These are phyloP conservation scores for Elegia similella DNA, from an alignment of 2,888 invertebrate species.

Conservation along the genomic window DNA sequence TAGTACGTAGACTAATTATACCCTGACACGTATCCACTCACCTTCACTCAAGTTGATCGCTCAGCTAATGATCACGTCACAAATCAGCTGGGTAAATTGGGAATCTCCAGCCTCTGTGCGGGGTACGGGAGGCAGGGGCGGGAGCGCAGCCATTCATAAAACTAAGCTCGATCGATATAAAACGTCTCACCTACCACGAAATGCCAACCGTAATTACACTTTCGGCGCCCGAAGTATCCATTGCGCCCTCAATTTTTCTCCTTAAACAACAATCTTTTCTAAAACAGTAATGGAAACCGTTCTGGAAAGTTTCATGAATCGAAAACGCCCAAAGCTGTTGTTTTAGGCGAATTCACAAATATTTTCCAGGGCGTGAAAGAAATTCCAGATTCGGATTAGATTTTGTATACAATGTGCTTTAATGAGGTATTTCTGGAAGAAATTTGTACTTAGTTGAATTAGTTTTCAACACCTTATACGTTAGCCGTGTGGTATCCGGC, in stretches of 20 bases:
- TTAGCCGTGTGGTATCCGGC: too few relatives aligned
- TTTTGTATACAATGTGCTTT: constrained; percentile 19
- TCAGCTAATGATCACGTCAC: constrained; percentile 47
- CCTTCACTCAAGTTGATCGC: constrained; percentile 42
- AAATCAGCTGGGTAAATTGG: constrained; percentile 58
- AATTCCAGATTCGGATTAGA: constrained; percentile 33
- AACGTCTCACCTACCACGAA: constrained; percentile 46
- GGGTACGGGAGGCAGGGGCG: constrained; percentile 23
- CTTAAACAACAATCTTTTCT: constrained; percentile 19
- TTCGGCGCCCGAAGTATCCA: constrained; percentile 26
- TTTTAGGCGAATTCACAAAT: constrained; percentile 34
- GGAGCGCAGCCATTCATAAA: constrained; percentile 70
- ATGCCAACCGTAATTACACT: constrained; percentile 36
- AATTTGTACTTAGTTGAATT: not conserved
- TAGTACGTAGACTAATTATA: constrained; percentile 11
- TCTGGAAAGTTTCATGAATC: constrained; percentile 22
- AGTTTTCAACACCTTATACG: too few relatives aligned
- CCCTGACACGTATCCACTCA: constrained; percentile 19
- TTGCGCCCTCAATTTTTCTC: constrained; percentile 27
- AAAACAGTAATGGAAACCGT: constrained; percentile 38
- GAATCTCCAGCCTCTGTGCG: constrained; percentile 33
- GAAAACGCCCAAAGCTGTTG: constrained; percentile 24
- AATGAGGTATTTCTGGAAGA: not conserved
- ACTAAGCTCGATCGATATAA: constrained; percentile 71
- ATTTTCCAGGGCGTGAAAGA: constrained; percentile 25